A percentile compares a stretch with the other conserved stretches of the same genome.
Conservation (phyloP, 2,797 vertebrate species). For the Clamator glandarius region DNA sequence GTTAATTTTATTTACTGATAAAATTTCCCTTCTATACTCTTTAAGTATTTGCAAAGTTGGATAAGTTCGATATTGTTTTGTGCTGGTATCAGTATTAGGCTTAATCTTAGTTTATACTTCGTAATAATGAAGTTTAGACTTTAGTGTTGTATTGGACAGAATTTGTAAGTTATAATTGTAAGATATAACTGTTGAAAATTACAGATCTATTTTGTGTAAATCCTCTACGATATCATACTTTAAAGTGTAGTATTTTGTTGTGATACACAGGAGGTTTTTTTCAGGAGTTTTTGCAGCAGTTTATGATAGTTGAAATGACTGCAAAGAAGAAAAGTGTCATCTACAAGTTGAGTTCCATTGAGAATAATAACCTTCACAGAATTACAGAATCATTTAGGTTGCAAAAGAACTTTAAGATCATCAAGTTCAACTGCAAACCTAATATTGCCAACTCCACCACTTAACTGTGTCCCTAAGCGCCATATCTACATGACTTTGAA, state of each 20-base stretch:
- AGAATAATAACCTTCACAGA: background rate
- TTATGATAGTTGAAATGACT: background rate
- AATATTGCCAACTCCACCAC: too few relatives aligned
- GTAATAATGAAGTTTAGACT: background rate
- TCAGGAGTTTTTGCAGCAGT: background rate
- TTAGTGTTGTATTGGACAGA: background rate
- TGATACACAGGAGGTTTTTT: background rate
- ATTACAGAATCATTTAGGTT: too few relatives aligned
- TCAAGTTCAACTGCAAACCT: too few relatives aligned
- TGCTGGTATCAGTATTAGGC: background rate
- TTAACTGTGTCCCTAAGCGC: too few relatives aligned
- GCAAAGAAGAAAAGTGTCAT: background rate
- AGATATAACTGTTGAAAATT: background rate
- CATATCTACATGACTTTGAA: too few relatives aligned
- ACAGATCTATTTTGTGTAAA: background rate
- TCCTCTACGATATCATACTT: background rate
- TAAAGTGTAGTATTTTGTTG: background rate
- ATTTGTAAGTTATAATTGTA: background rate
- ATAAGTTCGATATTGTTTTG: background rate
- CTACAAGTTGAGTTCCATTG: background rate
- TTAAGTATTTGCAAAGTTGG: background rate
- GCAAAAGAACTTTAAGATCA: too few relatives aligned
- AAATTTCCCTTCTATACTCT: background rate
- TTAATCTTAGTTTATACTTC: background rate
- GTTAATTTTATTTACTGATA: background rate